Percentiles rank a stretch among this genome's conserved stretches.
Evolutionary conservation across 2,797 vertebrate genomes (phyloP).

Genomic region (Perdix hodgsoniae): DNA sequence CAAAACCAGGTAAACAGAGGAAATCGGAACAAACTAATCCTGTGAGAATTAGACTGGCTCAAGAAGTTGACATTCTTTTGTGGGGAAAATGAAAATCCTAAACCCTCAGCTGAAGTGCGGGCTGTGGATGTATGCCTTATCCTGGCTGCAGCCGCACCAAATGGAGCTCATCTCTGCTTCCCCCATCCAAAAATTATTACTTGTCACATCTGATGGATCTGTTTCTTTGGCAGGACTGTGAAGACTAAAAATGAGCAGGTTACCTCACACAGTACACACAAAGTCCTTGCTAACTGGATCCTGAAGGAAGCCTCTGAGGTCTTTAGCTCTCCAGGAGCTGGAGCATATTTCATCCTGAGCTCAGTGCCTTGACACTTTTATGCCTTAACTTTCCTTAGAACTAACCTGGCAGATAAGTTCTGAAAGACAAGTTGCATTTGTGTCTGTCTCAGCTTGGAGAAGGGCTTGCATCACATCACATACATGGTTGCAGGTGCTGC

Average conservation of each 20-base stretch:
- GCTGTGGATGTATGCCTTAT: background rate
- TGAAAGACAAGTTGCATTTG: background rate
- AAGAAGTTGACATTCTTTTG: background rate
- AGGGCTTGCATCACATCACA: background rate
- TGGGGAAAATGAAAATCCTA: constrained; percentile 9
- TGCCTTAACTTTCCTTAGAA: background rate
- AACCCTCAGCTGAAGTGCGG: background rate
- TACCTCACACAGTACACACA: background rate
- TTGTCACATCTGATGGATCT: background rate
- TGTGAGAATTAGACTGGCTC: background rate
- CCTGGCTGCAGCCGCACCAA: background rate
- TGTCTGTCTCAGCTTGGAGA: background rate
- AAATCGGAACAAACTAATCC: constrained; percentile 1
- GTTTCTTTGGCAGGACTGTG: background rate
- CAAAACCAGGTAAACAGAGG: background rate
- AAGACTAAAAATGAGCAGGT: constrained; percentile 13
- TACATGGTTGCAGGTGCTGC: accelerated
- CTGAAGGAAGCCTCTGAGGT: background rate
- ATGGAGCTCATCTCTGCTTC: constrained; percentile 8
- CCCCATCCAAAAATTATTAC: constrained; percentile 15
- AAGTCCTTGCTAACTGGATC: background rate
- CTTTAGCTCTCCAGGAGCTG: background rate
- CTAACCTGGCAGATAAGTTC: background rate
- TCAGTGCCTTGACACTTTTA: background rate
- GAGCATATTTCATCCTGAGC: accelerated